phyloP scores from a whole-genome alignment of 2,797 vertebrate genomes.

The Dendrocincla tyrannina region DNA sequence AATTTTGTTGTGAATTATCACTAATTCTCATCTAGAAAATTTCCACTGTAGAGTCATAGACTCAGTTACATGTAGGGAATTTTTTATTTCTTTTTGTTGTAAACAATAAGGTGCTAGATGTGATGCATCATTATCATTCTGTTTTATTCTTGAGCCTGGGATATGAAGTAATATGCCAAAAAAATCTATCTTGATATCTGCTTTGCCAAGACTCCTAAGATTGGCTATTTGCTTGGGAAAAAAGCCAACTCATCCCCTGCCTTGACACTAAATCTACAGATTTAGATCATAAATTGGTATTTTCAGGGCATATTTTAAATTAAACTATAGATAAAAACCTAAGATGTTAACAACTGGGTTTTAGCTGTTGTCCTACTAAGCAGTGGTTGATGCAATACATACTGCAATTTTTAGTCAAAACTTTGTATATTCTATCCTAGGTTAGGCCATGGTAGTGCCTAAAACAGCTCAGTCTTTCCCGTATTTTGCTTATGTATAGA shows the following conservation, averaged over 20 bases:
- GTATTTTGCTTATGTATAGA: neutral
- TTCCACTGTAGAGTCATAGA: neutral
- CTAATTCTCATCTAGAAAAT: neutral
- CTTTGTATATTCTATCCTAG: neutral
- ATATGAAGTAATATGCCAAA: neutral
- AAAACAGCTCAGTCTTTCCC: neutral
- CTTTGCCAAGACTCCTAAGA: neutral
- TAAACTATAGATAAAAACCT: neutral
- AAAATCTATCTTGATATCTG: neutral
- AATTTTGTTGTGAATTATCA: neutral
- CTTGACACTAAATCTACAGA: neutral
- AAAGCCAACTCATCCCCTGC: neutral
- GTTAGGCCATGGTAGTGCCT: neutral
- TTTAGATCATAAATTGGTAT: neutral
- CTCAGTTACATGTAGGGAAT: neutral
- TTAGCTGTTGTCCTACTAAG: neutral
- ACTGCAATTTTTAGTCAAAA: neutral
- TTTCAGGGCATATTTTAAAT: neutral
- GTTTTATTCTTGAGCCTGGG: neutral
- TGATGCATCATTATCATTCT: neutral
- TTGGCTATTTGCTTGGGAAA: neutral
- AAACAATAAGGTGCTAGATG: neutral
- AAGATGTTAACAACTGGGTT: neutral
- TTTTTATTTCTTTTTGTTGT: neutral
- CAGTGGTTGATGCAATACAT: neutral